Evolutionary conservation across 2,797 vertebrate species (phyloP), one percentile per base, ranked within the genome.

Genomic region (Anniella stebbinsi): DNA sequence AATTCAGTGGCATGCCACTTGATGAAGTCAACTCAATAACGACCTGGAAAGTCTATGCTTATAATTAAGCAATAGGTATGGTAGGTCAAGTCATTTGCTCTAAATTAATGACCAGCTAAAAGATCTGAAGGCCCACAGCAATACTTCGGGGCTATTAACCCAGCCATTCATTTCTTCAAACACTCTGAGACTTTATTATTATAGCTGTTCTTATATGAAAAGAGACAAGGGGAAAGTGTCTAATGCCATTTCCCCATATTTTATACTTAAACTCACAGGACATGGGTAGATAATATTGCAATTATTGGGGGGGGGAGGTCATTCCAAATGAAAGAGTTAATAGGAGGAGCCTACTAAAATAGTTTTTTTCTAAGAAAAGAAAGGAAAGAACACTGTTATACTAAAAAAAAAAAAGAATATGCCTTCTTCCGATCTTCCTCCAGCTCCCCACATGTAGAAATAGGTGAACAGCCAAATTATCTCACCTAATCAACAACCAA

Each of bases 21-120:
- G 93, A 94, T 80, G 85, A 93, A 86, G 84, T 69, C 67, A 36
- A 38, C 60, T 90, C 84, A 81, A 72, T 80, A 90, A 89, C 89
- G 80, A 86, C 82, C 80, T 92, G 92, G 76, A 93, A 89, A 93
- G 90, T 30, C 92, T 92, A 92, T 92, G 93, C 93, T 96, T 96
- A 94, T 93, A 94, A 96, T 94, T 94, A 96, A 96, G 94, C 94
- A 95, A 88, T 93, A 94, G 93, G 3, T 89, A 96, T 91, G 77
- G 89, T 94, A 73, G 87, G 57, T 73, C 89, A 84, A 86, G 89
- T 92, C 88, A 96, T 94, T 97, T 97, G 95, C 95, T 95, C 92
- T 72, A 92, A 89, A 95, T 95, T 95, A 96, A 96, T 94, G 94
- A 94, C 93, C 0, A 0, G 83, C 83, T 92, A 80, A 86, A 89